Evolutionary conservation across 53 echinoderm and acorn worm genomes (phyloP).

Genomic region (Holothuria leucospilota): DNA sequence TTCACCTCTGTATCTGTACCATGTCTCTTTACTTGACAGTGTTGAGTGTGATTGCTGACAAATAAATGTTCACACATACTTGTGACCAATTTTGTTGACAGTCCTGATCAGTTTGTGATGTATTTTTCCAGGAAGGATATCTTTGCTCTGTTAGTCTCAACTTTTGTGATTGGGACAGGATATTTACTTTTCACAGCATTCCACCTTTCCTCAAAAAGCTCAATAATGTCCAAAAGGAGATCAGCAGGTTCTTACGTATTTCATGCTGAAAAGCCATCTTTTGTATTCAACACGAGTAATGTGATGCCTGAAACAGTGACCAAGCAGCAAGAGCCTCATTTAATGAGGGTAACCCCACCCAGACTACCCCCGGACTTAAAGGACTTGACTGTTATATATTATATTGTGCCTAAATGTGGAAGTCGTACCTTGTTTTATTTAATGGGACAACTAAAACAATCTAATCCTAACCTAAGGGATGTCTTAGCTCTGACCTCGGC

Average conservation of each 20-base stretch:
- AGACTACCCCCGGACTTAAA: neutral
- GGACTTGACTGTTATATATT: constrained; percentile 4
- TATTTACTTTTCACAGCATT: neutral
- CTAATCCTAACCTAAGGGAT: constrained; percentile 24
- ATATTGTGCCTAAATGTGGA: constrained; percentile 39
- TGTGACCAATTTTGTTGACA: too few relatives aligned
- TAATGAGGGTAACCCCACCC: neutral
- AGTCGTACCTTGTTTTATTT: constrained; percentile 38
- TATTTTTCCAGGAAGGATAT: neutral
- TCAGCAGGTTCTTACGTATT: neutral
- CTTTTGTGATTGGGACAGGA: neutral
- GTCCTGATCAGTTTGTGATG: neutral
- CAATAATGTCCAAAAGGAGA: neutral
- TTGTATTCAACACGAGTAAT: too few relatives aligned
- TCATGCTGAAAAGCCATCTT: too few relatives aligned
- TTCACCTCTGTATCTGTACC: too few relatives aligned
- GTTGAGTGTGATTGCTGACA: too few relatives aligned
- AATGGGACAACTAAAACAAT: constrained; percentile 21
- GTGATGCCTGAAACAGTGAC: too few relatives aligned
- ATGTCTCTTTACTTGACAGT: too few relatives aligned
- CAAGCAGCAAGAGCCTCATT: neutral
- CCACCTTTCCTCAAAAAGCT: neutral
- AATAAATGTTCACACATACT: too few relatives aligned
- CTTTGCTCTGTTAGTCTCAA: neutral
- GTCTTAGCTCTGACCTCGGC: constrained; percentile 14